Evolutionary conservation across 2,113 vertebrate species (phyloP).

Genomic region (Bombycilla garrulus): DNA sequence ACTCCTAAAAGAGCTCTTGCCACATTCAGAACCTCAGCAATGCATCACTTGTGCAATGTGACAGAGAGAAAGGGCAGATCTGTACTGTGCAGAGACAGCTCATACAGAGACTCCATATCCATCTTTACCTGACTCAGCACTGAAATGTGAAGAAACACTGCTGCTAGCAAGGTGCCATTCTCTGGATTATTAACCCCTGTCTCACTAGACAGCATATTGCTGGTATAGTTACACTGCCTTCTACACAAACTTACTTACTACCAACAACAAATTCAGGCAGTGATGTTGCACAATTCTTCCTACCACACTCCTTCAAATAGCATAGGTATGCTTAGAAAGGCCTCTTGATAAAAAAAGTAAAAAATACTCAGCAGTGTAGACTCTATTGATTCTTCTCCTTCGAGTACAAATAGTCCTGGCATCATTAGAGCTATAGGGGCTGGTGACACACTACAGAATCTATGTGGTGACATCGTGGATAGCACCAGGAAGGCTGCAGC

Average conservation of each 20-base stretch:
- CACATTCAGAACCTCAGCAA: neutral
- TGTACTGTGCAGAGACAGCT: neutral
- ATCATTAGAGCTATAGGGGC: neutral
- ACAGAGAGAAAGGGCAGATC: neutral
- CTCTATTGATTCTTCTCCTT: neutral
- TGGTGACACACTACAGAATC: neutral
- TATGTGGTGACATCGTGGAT: rapidly evolving
- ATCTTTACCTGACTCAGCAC: neutral
- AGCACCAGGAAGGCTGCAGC: neutral
- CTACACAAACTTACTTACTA: neutral
- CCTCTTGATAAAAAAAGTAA: neutral
- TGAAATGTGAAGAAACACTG: neutral
- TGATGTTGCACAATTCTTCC: neutral
- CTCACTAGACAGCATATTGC: neutral
- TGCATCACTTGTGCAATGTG: neutral
- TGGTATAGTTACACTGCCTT: neutral
- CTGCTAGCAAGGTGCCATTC: neutral
- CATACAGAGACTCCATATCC: neutral
- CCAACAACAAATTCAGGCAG: neutral
- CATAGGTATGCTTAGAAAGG: neutral
- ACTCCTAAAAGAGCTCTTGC: neutral
- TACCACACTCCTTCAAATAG: neutral
- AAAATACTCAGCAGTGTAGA: neutral
- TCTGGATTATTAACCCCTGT: neutral
- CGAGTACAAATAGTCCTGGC: neutral